Base-by-base conservation (phyloP, 2,113 vertebrate species). In the Cacatua alba region DNA sequence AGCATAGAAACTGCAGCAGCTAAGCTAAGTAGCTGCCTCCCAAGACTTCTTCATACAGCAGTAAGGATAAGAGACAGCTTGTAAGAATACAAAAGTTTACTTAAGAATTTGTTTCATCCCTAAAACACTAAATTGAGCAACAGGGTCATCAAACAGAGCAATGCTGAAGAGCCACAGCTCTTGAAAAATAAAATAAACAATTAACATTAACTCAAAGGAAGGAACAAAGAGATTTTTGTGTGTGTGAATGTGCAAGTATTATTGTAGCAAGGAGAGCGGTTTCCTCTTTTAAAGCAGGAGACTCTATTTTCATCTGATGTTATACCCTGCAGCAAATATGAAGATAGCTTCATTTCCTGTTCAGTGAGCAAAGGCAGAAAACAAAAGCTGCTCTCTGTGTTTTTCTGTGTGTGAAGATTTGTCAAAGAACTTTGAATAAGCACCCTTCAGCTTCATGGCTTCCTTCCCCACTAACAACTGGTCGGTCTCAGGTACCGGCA, bases 401-500 rank as follows among this genome's bases (percentile, higher is more conserved):
- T 93, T 37, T 84, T 89, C n/a, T 92, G n/a, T 72, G 29, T 51
- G 62, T 43, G 65, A 85, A 94, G 60, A 44, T 86, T 84, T 94
- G 91, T 90, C 63, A 80, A 82, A 90, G 5, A 49, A 93, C 4
- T 5, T 80, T 70, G 82, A 96, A 92, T 78, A 95, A 95, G 75
- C 59, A 72, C 77, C 68, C 35, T 67, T 83, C 51, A 83, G 13
- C 43, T 94, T 91, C 14, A 20, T 48, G 21, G 74, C 60, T 89
- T 91, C 85, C 83, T 94, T 95, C 87, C 86, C 68, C 23, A 5
- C 57, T 77, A 95, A 87, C 96, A 97, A 94, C 96, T 97, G 97
- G 67, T 48, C 83, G 91, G 72, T 80, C 97, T 94, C 96, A 98
- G 96, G 97, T 97, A 94, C 21, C 7, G 25, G 92, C 91, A 89